A percentile compares a stretch with the other conserved stretches of the same genome.
phyloP scores from a whole-genome alignment of 2,888 invertebrate species.

The Hecatera dysodea region DNA sequence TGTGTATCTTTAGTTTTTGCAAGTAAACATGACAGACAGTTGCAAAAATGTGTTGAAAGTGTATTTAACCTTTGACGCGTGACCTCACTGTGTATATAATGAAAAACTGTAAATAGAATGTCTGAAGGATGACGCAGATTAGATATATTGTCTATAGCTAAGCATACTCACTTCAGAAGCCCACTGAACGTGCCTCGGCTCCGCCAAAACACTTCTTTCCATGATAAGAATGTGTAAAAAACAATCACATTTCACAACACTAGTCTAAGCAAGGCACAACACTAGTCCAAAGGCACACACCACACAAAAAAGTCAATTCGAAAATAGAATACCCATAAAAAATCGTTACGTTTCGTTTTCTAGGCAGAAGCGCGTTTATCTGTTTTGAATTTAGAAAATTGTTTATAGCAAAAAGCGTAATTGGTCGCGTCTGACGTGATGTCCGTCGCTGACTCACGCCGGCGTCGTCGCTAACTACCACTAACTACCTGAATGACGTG shows the following conservation, averaged over 20 bases:
- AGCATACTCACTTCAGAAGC: slow-evolving; percentile 85
- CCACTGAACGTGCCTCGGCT: slow-evolving; percentile 86
- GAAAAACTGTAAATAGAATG: neutral
- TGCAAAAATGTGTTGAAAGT: neutral
- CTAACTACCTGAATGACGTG: slow-evolving; percentile 74
- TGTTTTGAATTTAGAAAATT: slow-evolving; percentile 82
- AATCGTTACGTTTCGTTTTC: slow-evolving; percentile 81
- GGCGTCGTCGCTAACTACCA: slow-evolving; percentile 66
- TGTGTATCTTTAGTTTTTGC: neutral
- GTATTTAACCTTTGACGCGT: slow-evolving; percentile 10
- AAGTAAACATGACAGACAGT: neutral
- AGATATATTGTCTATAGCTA: neutral
- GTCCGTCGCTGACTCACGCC: slow-evolving; percentile 82
- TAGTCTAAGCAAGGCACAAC: slow-evolving; percentile 69
- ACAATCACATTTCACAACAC: slow-evolving; percentile 84
- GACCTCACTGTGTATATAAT: slow-evolving; percentile 15
- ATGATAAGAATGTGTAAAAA: slow-evolving; percentile 77
- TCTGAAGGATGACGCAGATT: slow-evolving; percentile 22
- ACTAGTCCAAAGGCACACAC: slow-evolving; percentile 63
- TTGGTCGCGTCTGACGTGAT: slow-evolving; percentile 78
- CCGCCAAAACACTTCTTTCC: slow-evolving; percentile 88
- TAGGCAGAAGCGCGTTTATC: slow-evolving; percentile 73
- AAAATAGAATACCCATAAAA: slow-evolving; percentile 73
- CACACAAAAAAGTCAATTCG: slow-evolving; percentile 70
- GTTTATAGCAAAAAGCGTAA: slow-evolving; percentile 82